Base-by-base conservation (phyloP, 1,140 invertebrate genomes). In the Aphidius ervi region DNA sequence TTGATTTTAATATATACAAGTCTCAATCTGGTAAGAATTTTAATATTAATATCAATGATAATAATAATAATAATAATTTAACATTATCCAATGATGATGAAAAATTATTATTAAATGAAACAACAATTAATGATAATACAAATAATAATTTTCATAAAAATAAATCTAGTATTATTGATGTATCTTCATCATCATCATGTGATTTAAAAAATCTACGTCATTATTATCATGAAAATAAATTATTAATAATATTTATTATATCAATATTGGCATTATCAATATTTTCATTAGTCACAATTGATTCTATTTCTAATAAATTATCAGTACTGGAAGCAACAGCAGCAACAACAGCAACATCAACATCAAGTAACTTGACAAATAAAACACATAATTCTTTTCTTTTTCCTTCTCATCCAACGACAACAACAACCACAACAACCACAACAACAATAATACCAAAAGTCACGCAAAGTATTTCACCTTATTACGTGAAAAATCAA, bases 11-110 rank as follows among this genome's bases (percentile, higher is more conserved):
- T 65, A 58, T 68, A 31, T 70, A 68, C 56, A 40, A 61, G 53
- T 63, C 45, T 42, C 8, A 46, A 43, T 53, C 57, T 62, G 65
- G 73, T 74, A 49, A 70, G 63, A 63, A 56, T 58, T 40, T 56
- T 8, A 16, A 31, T 10, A 9, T n/a, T 10, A 37, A 23, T n/a
- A 42, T 6, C 49, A 31, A 4, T 20, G 23, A 45, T 46, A 20
- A 53, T 42, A 41, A 39, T 47, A 46, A 46, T 40, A 46, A 40
- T 8, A 42, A 45, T 40, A 49, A 58, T 47, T 31, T 31, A 31
- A 31, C 4, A 6, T 6, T 40, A 41, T 41, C 20, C 37, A 41
- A 43, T 39, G 7, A 41, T 47, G 8, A 23, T n/a, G 49, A 49
- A n/a, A 39, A 8, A 8, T 37, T n/a, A 58, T n/a, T 39, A 37